These are phyloP conservation scores for Tolmerus cingulatus DNA, from an alignment of 2,888 invertebrate species.

Conservation along the genomic window DNA sequence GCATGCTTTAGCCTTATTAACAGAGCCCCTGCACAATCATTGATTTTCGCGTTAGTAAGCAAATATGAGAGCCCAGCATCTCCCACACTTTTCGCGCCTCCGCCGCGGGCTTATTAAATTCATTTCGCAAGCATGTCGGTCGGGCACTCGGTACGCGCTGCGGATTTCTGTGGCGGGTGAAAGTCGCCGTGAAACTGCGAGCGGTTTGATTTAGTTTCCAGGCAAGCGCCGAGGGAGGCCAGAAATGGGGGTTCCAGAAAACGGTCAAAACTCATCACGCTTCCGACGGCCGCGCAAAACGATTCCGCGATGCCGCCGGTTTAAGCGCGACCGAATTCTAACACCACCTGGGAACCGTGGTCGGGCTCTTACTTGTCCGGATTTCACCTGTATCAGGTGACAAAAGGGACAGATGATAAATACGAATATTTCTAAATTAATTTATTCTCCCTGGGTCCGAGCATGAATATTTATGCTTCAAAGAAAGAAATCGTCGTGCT, in stretches of 20 bases:
- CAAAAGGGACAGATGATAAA: slow-evolving; percentile 4
- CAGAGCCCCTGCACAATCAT: background rate
- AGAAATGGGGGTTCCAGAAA: background rate
- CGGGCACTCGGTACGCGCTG: background rate
- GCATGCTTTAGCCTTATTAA: slow-evolving; percentile 7
- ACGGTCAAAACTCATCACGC: background rate
- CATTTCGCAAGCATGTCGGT: background rate
- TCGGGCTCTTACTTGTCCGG: background rate
- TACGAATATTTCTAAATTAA: background rate
- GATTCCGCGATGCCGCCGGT: background rate
- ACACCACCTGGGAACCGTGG: background rate
- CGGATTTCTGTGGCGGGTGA: background rate
- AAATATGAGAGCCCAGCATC: background rate
- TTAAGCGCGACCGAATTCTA: background rate
- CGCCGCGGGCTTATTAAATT: background rate
- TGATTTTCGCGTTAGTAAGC: slow-evolving; percentile 4
- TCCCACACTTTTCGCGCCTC: background rate
- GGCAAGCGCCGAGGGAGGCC: background rate
- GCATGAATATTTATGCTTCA: background rate
- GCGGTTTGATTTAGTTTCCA: background rate
- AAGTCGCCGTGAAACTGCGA: background rate
- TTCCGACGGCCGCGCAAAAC: background rate
- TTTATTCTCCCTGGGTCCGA: background rate
- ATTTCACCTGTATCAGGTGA: background rate
- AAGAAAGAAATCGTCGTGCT: background rate